A percentile compares a stretch with the other conserved stretches of the same genome.
Evolutionary conservation across 2,888 invertebrate genomes (phyloP).

Genomic region (Plagodis dolabraria): DNA sequence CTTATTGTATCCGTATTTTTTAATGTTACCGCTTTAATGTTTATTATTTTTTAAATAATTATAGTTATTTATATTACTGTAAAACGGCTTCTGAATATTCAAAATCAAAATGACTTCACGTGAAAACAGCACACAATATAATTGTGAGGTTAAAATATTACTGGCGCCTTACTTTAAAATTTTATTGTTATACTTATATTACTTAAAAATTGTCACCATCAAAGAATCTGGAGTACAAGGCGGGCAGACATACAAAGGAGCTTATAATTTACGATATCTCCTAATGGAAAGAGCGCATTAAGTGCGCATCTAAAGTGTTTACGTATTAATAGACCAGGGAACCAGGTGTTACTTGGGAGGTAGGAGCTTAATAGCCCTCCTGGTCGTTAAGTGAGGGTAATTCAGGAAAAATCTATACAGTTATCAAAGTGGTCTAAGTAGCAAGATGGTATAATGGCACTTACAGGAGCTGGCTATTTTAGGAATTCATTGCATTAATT

Average conservation of each 20-base stretch:
- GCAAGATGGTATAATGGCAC: conserved; percentile 30
- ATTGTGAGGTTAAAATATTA: too few species aligned
- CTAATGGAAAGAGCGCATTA: conserved; percentile 82
- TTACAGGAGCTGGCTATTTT: conserved; percentile 8
- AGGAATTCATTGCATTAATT: conserved; percentile 16
- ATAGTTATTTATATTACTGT: too few species aligned
- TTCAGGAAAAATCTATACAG: conserved; percentile 47
- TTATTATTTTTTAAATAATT: too few species aligned
- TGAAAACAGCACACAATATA: too few species aligned
- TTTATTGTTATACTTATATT: conserved; percentile 16
- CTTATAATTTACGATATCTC: conserved; percentile 75
- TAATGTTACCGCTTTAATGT: too few species aligned
- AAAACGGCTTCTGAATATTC: too few species aligned
- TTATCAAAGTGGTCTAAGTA: conserved; percentile 32
- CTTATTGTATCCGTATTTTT: not conserved
- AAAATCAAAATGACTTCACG: too few species aligned
- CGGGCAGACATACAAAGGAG: conserved; percentile 62
- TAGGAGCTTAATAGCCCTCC: conserved; percentile 69
- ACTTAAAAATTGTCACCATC: conserved; percentile 45
- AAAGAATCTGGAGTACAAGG: conserved; percentile 55
- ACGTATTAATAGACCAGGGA: conserved; percentile 77
- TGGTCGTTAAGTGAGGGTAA: conserved; percentile 61
- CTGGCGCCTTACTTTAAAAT: too few species aligned
- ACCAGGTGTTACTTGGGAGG: conserved; percentile 72
- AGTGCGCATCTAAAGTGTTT: conserved; percentile 72